phyloP scores from a whole-genome alignment of 2,113 vertebrate genomes.

The Megaptera novaeangliae region DNA sequence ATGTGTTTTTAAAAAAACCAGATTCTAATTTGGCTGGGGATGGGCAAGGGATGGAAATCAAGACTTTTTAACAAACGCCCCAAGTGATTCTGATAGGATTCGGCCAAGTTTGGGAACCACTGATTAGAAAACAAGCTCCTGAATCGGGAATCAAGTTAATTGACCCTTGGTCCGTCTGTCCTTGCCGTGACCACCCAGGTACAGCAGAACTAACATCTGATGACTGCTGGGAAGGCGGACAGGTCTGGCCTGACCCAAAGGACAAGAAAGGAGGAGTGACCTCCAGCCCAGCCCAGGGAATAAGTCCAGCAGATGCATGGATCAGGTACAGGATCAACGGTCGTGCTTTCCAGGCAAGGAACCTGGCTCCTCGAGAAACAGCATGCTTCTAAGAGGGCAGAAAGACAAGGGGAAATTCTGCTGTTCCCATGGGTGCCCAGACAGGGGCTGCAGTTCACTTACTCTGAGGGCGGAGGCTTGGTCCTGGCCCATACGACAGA shows the following conservation, averaged over 20 bases:
- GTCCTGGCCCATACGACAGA: constrained; percentile 99
- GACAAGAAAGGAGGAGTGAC: background rate
- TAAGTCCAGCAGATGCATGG: background rate
- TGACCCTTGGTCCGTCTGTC: background rate
- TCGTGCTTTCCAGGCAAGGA: rapidly evolving
- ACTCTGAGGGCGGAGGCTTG: constrained; percentile 99
- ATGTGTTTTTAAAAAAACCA: background rate
- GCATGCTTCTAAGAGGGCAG: background rate
- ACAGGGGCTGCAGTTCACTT: constrained; percentile 60
- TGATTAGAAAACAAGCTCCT: background rate
- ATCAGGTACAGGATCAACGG: background rate
- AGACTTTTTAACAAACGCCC: background rate
- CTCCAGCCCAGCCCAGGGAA: background rate
- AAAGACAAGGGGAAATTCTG: background rate
- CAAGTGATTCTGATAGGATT: background rate
- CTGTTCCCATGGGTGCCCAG: background rate
- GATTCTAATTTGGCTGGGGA: background rate
- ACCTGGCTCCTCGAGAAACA: background rate
- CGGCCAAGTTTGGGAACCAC: background rate
- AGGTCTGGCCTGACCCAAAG: background rate
- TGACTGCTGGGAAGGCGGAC: background rate
- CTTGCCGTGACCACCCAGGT: background rate
- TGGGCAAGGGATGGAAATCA: background rate
- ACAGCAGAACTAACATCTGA: background rate
- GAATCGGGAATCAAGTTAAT: background rate